phyloP scores from a whole-genome alignment of 2,113 vertebrate species.

The Anthoscopus minutus region DNA sequence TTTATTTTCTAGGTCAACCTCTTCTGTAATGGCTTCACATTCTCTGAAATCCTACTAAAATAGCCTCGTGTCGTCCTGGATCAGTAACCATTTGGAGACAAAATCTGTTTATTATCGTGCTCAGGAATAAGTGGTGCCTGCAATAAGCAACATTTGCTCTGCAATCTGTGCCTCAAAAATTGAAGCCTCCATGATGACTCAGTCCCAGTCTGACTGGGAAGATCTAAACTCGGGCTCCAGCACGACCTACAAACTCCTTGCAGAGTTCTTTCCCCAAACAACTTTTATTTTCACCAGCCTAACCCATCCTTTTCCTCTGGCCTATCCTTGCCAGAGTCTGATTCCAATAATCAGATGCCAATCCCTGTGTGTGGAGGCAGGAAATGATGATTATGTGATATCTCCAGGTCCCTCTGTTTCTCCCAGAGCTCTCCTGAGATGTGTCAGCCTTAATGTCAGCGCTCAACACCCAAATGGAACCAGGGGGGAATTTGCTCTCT shows the following conservation, averaged over 20 bases:
- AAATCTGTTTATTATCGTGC: conserved; percentile 60
- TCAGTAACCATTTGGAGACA: conserved; percentile 65
- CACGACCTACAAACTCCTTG: neutral
- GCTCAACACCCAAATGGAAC: neutral
- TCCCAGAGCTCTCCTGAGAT: neutral
- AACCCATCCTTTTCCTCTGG: neutral
- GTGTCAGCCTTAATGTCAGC: neutral
- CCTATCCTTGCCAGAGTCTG: neutral
- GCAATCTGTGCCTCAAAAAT: conserved; percentile 62
- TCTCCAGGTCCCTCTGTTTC: neutral
- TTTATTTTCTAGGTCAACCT: conserved; percentile 57
- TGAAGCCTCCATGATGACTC: conserved; percentile 40
- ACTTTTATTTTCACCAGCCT: neutral
- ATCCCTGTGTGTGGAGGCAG: neutral
- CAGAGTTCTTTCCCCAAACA: neutral
- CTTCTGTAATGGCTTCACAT: neutral
- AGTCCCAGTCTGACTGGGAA: conserved; percentile 12
- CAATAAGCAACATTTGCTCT: conserved; percentile 65
- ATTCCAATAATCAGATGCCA: neutral
- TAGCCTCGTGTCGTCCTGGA: conserved; percentile 52
- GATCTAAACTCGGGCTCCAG: conserved; percentile 12
- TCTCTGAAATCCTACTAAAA: conserved; percentile 41
- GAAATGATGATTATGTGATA: neutral
- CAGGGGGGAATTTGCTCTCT: neutral
- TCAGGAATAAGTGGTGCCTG: conserved; percentile 52